Percentiles rank a stretch among this genome's conserved stretches.
Evolutionary conservation across 2,888 invertebrate genomes (phyloP).

Genomic region (Megamerina dolium): DNA sequence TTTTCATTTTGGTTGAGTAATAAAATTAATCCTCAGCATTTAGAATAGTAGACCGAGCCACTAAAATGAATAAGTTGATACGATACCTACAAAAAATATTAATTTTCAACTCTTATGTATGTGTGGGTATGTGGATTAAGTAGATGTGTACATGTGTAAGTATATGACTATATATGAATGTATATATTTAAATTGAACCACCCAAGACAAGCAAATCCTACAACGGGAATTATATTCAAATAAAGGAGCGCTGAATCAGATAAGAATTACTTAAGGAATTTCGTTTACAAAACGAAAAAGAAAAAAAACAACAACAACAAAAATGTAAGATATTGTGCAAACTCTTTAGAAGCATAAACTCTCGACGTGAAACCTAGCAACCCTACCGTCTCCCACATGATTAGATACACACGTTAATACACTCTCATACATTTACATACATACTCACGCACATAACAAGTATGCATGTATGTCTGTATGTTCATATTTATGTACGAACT

Average conservation of each 20-base stretch:
- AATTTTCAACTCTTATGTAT: too few species aligned
- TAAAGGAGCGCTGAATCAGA: conserved; percentile 27
- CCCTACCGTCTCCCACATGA: not conserved
- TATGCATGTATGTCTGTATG: too few species aligned
- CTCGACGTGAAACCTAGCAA: conserved; percentile 3
- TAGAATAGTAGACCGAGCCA: too few species aligned
- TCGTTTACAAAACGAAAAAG: conserved; percentile 17
- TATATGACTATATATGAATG: not conserved
- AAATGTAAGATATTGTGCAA: conserved; percentile 18
- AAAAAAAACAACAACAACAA: too few species aligned
- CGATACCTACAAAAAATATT: too few species aligned
- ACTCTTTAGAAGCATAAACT: conserved; percentile 11
- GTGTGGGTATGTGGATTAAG: not conserved
- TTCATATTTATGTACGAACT: too few species aligned
- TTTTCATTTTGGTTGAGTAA: too few species aligned
- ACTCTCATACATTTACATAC: not conserved
- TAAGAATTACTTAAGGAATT: conserved; percentile 25
- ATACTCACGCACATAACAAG: not conserved
- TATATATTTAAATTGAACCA: conserved; percentile 8
- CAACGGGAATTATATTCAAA: conserved; percentile 24
- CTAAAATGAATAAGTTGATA: too few species aligned
- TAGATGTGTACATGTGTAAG: not conserved
- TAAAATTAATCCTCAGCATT: too few species aligned
- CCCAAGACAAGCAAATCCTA: conserved; percentile 29
- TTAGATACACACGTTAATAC: not conserved